phyloP scores from a whole-genome alignment of 2,113 vertebrate species.

The Oreocharis arfaki region DNA sequence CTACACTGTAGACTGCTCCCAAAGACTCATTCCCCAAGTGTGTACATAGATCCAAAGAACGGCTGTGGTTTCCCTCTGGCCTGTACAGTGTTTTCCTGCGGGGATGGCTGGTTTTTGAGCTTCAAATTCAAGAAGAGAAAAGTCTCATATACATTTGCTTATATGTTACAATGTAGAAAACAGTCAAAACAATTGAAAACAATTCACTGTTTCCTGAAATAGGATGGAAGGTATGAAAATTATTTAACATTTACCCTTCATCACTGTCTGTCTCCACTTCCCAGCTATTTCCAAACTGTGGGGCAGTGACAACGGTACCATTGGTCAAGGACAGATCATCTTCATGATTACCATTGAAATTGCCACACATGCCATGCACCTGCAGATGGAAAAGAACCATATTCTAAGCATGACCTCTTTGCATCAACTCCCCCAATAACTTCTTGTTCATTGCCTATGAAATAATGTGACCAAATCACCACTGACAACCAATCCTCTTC shows the following conservation, averaged over 20 bases:
- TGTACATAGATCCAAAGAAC: neutral
- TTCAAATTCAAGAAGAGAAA: neutral
- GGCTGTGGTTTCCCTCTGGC: neutral
- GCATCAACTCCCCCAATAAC: neutral
- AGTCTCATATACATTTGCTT: neutral
- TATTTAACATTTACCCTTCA: constrained; percentile 13
- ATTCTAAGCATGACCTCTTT: neutral
- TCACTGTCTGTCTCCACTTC: constrained; percentile 56
- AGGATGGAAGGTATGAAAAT: neutral
- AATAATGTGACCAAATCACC: neutral
- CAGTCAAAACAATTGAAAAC: neutral
- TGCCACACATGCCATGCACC: constrained; percentile 70
- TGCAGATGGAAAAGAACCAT: neutral
- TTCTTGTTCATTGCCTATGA: neutral
- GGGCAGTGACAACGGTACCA: neutral
- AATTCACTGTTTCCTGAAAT: neutral
- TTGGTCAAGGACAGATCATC: constrained; percentile 61
- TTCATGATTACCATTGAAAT: constrained; percentile 34
- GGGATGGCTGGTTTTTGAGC: neutral
- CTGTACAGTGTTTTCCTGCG: neutral
- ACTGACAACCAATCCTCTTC: accelerated
- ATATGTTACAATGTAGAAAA: neutral
- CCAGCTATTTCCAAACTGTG: constrained; percentile 75
- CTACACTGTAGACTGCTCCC: neutral
- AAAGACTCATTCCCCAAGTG: neutral